Conservation (phyloP, 2,888 invertebrate species). For the Baccha elongata region DNA sequence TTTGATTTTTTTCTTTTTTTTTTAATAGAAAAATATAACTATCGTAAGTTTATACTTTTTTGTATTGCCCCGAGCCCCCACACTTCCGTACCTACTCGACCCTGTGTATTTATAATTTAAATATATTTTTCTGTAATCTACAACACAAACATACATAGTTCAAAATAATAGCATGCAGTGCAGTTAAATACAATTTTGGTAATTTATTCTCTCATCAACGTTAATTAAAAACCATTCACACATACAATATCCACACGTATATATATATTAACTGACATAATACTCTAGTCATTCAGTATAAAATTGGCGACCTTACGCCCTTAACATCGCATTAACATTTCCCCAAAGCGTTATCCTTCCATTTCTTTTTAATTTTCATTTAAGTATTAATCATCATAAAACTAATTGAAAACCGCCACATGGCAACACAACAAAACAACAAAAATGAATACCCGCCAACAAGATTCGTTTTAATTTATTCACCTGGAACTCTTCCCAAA, state of each 20-base stretch:
- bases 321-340: neutral
- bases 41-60: too few relatives aligned
- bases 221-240: neutral
- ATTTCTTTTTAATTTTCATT: neutral
- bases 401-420: constrained; percentile 45
- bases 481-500: constrained; percentile 59
- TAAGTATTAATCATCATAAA: constrained; percentile 30
- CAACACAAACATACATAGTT: too few relatives aligned
- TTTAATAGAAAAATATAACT: too few relatives aligned
- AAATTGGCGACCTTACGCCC: neutral
- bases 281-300: neutral
- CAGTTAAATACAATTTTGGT: neutral
- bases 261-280: neutral
- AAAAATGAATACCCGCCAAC: neutral
- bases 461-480: constrained; percentile 45
- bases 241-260: neutral
- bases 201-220: neutral
- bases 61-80: too few relatives aligned
- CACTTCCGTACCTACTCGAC: too few relatives aligned
- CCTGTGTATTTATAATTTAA: too few relatives aligned
- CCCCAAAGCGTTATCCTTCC: neutral
- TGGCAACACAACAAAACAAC: neutral
- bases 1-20: too few relatives aligned
- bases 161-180: neutral
- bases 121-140: too few relatives aligned